Conservation (phyloP, 2,888 invertebrate species). For the Reticulitermes lucifugus region DNA sequence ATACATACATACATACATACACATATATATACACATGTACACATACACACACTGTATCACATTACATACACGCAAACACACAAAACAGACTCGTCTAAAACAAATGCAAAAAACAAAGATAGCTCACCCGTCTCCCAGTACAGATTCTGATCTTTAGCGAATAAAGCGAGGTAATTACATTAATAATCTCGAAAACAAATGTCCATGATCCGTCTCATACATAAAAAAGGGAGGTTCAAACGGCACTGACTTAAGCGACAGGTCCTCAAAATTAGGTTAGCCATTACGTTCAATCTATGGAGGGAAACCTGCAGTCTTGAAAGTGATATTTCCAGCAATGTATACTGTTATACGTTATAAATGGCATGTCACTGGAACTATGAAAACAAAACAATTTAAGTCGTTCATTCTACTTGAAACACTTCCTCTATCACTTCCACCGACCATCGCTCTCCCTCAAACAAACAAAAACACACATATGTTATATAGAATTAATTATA, state of each 20-base stretch:
- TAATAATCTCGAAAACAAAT: neutral
- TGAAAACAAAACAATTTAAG: no score
- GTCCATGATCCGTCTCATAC: neutral
- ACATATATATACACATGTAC: no score
- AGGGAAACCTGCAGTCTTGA: neutral
- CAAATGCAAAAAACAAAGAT: neutral
- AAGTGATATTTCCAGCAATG: neutral
- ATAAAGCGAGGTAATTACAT: neutral
- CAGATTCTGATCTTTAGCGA: slow-evolving; percentile 15
- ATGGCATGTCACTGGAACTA: neutral
- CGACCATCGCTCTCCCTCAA: no score
- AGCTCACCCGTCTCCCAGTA: neutral
- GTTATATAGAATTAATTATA: no score
- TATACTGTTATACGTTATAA: neutral
- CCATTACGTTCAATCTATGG: slow-evolving; percentile 7
- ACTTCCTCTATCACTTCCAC: no score
- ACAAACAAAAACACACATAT: no score
- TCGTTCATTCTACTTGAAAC: no score
- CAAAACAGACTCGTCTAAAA: neutral
- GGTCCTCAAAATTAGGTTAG: slow-evolving; percentile 25
- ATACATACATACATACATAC: no score
- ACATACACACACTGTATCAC: no score
- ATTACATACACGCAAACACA: no score
- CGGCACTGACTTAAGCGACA: slow-evolving; percentile 9
- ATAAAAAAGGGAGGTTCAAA: neutral